Evolutionary conservation across 2,113 vertebrate genomes (phyloP), one percentile per base, ranked within the genome.

Genomic region (Amphilophus citrinellus): DNA sequence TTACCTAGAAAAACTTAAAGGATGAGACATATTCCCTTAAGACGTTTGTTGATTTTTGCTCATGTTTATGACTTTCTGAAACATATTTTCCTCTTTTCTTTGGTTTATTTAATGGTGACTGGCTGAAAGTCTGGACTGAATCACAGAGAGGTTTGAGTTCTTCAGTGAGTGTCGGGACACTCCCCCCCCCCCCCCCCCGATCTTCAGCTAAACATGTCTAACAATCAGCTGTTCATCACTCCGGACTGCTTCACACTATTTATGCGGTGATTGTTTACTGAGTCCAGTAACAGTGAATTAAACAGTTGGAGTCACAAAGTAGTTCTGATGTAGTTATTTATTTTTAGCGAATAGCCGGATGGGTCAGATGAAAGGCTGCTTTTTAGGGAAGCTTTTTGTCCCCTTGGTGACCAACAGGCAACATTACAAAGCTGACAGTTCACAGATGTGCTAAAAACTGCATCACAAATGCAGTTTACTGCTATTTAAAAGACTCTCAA

Each of bases 61-160:
- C 37, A 4, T 13, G 9, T 77, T 60, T 42, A 59, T 27, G 75
- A 61, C 44, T 79, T 58, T 80, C 18, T 39, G 32, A 58, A 76
- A 77, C 7, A 7, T 22, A 2, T 10, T 68, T 6, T 39, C 14
- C 14, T 15, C 44, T 20, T 44, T 78, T 57, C 44, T 80, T 35
- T 39, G 37, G 56, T 93, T 90, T 87, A 76, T 91, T 87, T 87
- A 83, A 61, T 66, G 18, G 61, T 61, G 37, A 61, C 59, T 63
- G 57, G 60, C 63, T 61, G 53, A 80, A 65, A 61, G 80, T 82
- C 90, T 90, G 88, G 87, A 76, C 85, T 75, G 65, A 88, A 84
- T 91, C 89, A 89, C 57, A 32, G 77, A 76, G 50, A 15, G 35
- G 47, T 77, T 78, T 14, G 50, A 79, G 35, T 76, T 85, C 73